These are phyloP conservation scores for Channa striata DNA, from an alignment of 2,797 vertebrate species.

Conservation along the genomic window DNA sequence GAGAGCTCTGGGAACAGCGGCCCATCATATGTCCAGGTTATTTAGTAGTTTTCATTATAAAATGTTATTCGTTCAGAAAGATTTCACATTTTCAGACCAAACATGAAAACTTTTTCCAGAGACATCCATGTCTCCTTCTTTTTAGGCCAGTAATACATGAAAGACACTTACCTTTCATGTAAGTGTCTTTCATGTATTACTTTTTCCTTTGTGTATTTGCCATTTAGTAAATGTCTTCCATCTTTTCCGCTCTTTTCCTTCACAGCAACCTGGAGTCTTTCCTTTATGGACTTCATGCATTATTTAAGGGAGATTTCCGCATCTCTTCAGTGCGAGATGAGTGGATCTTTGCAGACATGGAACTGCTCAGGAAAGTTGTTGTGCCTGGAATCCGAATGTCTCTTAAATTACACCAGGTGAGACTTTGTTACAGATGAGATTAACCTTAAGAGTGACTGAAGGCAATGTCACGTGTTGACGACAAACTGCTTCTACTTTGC, in stretches of 20 bases:
- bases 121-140: conserved; percentile 7
- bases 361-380: conserved; percentile 96
- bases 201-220: too few relatives aligned
- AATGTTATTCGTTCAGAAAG: neutral
- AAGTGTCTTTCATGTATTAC: too few relatives aligned
- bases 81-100: neutral
- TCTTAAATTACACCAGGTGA: conserved; percentile 97
- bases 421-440: neutral
- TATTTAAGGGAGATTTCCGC: conserved; percentile 99
- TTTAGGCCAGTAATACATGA: too few relatives aligned
- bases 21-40: conserved; percentile 99
- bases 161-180: too few relatives aligned
- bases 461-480: too few relatives aligned
- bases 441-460: too few relatives aligned
- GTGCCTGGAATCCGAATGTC: conserved; percentile 99
- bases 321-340: conserved; percentile 98
- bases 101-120: neutral
- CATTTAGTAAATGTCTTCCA: too few relatives aligned
- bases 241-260: conserved; percentile 21
- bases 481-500: neutral
- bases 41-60: conserved; percentile 21
- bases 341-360: conserved; percentile 99
- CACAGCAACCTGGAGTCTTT: conserved; percentile 98
- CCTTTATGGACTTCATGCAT: conserved; percentile 95
- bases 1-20: conserved; percentile 95